phyloP scores from a whole-genome alignment of 2,113 vertebrate genomes.

The Scartelaos histophorus region DNA sequence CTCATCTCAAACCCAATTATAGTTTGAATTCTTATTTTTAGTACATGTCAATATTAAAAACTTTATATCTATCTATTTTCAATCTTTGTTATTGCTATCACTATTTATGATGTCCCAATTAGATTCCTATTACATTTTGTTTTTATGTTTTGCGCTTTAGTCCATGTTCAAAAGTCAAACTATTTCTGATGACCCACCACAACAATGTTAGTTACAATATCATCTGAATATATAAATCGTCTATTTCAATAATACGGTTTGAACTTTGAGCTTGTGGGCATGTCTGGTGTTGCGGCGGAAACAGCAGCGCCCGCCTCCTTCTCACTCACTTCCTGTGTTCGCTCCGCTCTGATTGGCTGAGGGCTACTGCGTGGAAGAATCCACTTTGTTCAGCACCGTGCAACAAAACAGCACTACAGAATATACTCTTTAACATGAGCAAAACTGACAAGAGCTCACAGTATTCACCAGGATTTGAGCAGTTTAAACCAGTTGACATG shows the following conservation, averaged over 20 bases:
- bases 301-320: conserved; percentile 16
- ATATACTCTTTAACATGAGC: background rate
- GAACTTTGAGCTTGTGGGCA: background rate
- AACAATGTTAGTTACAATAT: background rate
- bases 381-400: conserved; percentile 29
- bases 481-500: background rate
- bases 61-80: too few relatives aligned
- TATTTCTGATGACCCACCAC: too few relatives aligned
- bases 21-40: too few relatives aligned
- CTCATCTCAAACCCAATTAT: too few relatives aligned
- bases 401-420: conserved; percentile 1
- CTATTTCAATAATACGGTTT: background rate
- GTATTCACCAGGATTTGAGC: background rate
- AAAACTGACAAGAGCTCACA: background rate
- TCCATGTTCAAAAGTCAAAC: too few relatives aligned
- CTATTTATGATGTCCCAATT: too few relatives aligned
- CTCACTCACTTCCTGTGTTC: conserved; percentile 8
- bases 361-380: conserved; percentile 35
- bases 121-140: too few relatives aligned
- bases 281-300: background rate
- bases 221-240: too few relatives aligned
- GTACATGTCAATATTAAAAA: too few relatives aligned
- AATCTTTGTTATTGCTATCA: too few relatives aligned
- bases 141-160: too few relatives aligned
- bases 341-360: conserved; percentile 59